Evolutionary conservation across 37 sponge, comb jelly and placozoan genomes (phyloP), one percentile per base, ranked within the genome.

Genomic region (Spongilla lacustris): DNA sequence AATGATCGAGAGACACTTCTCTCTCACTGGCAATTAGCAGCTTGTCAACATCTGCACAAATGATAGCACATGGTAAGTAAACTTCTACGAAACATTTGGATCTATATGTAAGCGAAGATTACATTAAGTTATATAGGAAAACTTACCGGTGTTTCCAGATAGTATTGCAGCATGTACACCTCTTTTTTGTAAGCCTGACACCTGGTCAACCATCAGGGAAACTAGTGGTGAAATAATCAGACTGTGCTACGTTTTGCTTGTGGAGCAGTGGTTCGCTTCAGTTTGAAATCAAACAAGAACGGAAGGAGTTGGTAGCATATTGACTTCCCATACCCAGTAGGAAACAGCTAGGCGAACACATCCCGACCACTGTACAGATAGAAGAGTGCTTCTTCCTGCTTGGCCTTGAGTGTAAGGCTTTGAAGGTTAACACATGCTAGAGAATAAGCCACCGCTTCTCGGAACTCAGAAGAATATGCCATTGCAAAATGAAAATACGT

Each of bases 121-220:
- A 29, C 28, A n/a, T 2, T 11, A 32, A 11, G 11, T 8, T 29
- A 72, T 24, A 72, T 33, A 32, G 21, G 73, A 33, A 13, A 33
- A 21, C 31, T 25, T 72, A 72, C 73, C 21, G 14, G 27, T 69
- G 70, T n/a, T 28, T 27, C 70, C 25, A 69, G 70, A 28, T 0
- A 88, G 28, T 24, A 88, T 84, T 27, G 84, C 77, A 34, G 89
- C 76, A 22, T 29, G 37, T 28, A 88, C 72, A 29, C 84, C 84
- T 19, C 83, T 25, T 0, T 38, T 17, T 24, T 71, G 34, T 24
- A 88, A 58, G 30, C 69, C 71, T 3, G 37, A 29, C 6, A 83
- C 83, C 70, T 89, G 89, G 66, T 89, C 84, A 3, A 84, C 46
- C 89, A 89, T 89, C 49, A 89, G 79, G 31, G 89, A 83, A 36